Evolutionary conservation across 2,888 invertebrate species (phyloP).

Genomic region (Linnaemya tessellans): DNA sequence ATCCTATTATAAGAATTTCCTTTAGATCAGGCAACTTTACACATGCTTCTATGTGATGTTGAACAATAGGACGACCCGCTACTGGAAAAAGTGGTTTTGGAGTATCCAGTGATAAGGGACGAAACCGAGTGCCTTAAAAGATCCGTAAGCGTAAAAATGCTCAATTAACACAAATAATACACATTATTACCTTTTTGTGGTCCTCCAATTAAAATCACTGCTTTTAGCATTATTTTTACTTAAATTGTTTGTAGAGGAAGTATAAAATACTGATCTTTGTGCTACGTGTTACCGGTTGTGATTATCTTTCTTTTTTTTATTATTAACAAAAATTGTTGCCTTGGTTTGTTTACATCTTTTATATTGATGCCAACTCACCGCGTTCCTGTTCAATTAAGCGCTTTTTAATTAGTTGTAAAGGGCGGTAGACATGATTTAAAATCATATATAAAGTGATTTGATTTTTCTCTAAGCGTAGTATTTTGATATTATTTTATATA

Average conservation of each 20-base stretch:
- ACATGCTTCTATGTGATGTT: constrained; percentile 98
- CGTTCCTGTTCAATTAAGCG: background rate
- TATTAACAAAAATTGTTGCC: constrained; percentile 24
- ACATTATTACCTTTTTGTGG: constrained; percentile 93
- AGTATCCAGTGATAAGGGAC: constrained; percentile 97
- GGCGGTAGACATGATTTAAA: constrained; percentile 2
- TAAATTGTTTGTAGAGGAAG: background rate
- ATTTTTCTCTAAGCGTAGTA: too few relatives aligned
- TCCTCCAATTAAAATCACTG: constrained; percentile 96
- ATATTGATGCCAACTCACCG: background rate
- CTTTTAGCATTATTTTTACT: constrained; percentile 87
- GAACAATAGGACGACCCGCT: constrained; percentile 97
- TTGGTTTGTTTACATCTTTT: constrained; percentile 52
- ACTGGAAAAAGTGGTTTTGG: constrained; percentile 99
- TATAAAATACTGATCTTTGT: constrained; percentile 44
- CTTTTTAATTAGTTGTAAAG: background rate
- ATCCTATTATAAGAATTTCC: constrained; percentile 97
- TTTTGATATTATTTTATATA: too few relatives aligned
- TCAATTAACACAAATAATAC: background rate
- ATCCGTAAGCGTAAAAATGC: background rate
- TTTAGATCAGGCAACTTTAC: constrained; percentile 89
- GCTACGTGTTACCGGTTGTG: constrained; percentile 62
- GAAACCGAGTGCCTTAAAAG: constrained; percentile 94
- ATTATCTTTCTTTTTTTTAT: constrained; percentile 46
- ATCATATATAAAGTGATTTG: too few relatives aligned